Evolutionary conservation across 2,888 invertebrate species (phyloP).

Genomic region (Synergus japonicus): DNA sequence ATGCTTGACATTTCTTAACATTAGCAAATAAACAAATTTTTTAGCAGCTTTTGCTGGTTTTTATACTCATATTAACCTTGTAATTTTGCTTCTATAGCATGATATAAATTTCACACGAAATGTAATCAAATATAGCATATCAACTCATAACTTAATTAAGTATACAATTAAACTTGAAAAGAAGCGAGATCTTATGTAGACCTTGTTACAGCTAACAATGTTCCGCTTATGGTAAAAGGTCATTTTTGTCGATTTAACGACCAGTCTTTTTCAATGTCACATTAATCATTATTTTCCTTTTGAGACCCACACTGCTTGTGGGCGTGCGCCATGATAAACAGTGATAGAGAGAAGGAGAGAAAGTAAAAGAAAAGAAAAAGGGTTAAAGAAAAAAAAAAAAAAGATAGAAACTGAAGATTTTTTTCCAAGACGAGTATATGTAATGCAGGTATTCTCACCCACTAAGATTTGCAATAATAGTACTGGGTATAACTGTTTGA

Average conservation of each 20-base stretch:
- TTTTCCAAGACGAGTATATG: neutral
- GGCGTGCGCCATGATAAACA: neutral
- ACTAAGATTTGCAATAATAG: neutral
- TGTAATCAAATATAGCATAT: neutral
- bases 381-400: neutral
- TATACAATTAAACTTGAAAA: conserved; percentile 17
- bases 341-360: neutral
- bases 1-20: too few relatives aligned
- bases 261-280: conserved; percentile 12
- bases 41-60: too few relatives aligned
- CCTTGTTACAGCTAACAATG: conserved; percentile 10
- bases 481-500: neutral
- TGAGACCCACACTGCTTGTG: conserved; percentile 5
- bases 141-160: neutral
- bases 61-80: too few relatives aligned
- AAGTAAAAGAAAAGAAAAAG: too few relatives aligned
- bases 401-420: neutral
- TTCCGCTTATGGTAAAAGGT: neutral
- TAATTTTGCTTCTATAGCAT: too few relatives aligned
- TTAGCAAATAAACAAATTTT: too few relatives aligned
- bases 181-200: conserved; percentile 5
- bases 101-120: too few relatives aligned
- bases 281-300: conserved; percentile 13
- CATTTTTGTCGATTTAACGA: conserved; percentile 10
- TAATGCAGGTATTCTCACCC: neutral